Evolutionary conservation across 35 echinoderm and acorn worm species (phyloP), one percentile per base, ranked within the genome.

Genomic region (Heliocidaris tuberculata): DNA sequence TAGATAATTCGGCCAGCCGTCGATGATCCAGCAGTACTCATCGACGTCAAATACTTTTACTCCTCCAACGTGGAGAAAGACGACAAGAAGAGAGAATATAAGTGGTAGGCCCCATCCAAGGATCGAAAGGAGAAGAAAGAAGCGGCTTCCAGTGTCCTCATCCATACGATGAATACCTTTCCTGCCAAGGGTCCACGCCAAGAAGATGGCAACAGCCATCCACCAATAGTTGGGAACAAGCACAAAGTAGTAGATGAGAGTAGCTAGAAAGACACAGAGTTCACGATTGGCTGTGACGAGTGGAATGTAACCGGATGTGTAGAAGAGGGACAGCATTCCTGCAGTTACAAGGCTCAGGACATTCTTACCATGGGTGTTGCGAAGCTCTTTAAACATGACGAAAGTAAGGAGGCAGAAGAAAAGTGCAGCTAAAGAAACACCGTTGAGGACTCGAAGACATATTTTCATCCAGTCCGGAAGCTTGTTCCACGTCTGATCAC

Each of bases 41-140:
- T 49, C 50, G 91, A 59, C 50, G 30, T 93, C 24, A 59, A 52
- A 93, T 13, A 56, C 27, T 29, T 30, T 30, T 10, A 52, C 12
- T 19, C 48, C 50, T 30, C 48, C 21, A 7, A 93, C 15, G 27
- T 56, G 48, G 5, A 93, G n/a, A 31, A 59, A 48, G 17, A 30
- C 13, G 91, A 48, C 10, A 24, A 49, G 16, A 49, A 93, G 31
- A 5, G 91, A n/a, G n/a, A 93, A 59, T 30, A 93, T 49, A 5
- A 93, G 91, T 24, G 91, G 91, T 16, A 93, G 47, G 7, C 91
- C 91, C 91, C 91, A 93, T n/a, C 91, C 91, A 59, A 52, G 50
- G 6, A 93, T 47, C 16, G 91, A 93, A 2, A 93, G 15, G 48
- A 93, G 47, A 30, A 56, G 9, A 27, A 93, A 93, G 2, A 31